phyloP scores from a whole-genome alignment of 2,113 vertebrate genomes.

The Gavia stellata region DNA sequence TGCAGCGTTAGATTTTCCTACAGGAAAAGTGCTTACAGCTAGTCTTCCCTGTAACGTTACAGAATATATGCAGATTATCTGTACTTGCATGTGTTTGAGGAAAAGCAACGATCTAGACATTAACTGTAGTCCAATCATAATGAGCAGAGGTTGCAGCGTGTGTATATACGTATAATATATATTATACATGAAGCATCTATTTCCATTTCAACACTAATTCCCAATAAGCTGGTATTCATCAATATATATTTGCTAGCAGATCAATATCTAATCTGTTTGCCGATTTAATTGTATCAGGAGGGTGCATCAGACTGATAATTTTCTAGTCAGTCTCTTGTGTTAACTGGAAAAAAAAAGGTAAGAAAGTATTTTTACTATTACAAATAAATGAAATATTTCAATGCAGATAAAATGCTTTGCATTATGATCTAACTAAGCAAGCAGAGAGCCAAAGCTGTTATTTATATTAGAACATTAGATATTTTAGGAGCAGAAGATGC shows the following conservation, averaged over 20 bases:
- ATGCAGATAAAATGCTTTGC: not conserved
- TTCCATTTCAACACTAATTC: slow-evolving; percentile 58
- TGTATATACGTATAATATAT: not conserved
- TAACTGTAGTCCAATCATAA: not conserved
- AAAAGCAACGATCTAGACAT: not conserved
- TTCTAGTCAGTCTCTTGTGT: not conserved
- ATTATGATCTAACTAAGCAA: not conserved
- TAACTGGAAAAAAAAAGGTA: not conserved
- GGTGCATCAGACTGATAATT: slow-evolving; percentile 25
- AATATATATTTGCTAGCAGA: slow-evolving; percentile 32
- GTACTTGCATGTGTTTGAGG: not conserved
- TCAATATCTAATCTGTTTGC: slow-evolving; percentile 57
- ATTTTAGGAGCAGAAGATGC: not conserved
- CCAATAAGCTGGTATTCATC: slow-evolving; percentile 26
- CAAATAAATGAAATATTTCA: not conserved
- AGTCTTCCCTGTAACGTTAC: not conserved
- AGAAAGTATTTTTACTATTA: not conserved
- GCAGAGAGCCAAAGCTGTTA: not conserved
- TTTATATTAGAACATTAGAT: slow-evolving; percentile 2
- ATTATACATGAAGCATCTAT: slow-evolving; percentile 10
- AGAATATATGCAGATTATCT: not conserved
- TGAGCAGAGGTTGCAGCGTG: not conserved
- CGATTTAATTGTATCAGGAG: slow-evolving; percentile 33
- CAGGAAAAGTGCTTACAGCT: not conserved
- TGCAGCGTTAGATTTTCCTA: not conserved